Evolutionary conservation across 2,888 invertebrate species (phyloP).

Genomic region (Beris morrisii): DNA sequence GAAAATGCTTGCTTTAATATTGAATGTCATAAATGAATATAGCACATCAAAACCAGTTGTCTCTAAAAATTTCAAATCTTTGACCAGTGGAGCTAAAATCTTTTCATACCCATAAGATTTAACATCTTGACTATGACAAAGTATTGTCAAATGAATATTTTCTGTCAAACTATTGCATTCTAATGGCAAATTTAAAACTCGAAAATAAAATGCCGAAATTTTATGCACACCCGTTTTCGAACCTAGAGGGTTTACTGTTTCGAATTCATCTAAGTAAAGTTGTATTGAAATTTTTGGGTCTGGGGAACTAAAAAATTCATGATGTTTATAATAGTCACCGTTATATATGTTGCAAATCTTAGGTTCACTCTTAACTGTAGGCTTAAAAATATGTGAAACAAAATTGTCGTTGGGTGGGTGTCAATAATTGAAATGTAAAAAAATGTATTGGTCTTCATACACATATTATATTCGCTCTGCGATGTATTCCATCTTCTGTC

Average conservation of each 20-base stretch:
- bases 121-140: slow-evolving; percentile 37
- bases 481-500: too few relatives aligned
- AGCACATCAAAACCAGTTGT: slow-evolving; percentile 30
- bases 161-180: slow-evolving; percentile 29
- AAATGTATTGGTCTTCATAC: too few relatives aligned
- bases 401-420: too few relatives aligned
- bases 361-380: too few relatives aligned
- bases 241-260: slow-evolving; percentile 40
- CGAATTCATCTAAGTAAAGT: slow-evolving; percentile 41
- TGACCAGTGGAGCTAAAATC: slow-evolving; percentile 35
- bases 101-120: slow-evolving; percentile 29
- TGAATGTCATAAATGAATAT: not conserved
- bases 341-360: not conserved
- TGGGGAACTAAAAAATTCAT: slow-evolving; percentile 6
- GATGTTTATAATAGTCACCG: slow-evolving; percentile 6
- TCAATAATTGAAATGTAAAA: too few relatives aligned
- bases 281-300: slow-evolving; percentile 33
- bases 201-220: slow-evolving; percentile 41
- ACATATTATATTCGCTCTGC: too few relatives aligned
- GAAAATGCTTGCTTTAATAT: not conserved
- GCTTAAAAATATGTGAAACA: too few relatives aligned
- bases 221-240: slow-evolving; percentile 40
- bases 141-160: slow-evolving; percentile 36
- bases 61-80: slow-evolving; percentile 38
- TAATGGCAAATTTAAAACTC: slow-evolving; percentile 35